Conservation (phyloP, 1,140 invertebrate species). For the Agraylea sexmaculata region DNA sequence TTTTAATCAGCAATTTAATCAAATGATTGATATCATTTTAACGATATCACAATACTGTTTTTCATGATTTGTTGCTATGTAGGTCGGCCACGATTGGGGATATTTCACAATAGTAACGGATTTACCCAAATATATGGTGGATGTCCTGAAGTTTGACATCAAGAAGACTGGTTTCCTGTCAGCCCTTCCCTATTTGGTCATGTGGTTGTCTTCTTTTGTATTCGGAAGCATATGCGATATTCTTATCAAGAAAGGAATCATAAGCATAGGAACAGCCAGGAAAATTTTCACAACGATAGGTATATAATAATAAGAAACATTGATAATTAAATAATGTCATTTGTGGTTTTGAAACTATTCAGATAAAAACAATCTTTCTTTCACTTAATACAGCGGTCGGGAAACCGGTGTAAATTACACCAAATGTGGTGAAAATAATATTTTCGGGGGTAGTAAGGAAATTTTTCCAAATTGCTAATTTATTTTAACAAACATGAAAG, state of each 20-base stretch:
- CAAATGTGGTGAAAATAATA: too few relatives aligned
- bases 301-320: constrained; percentile 34
- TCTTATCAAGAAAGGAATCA: constrained; percentile 44
- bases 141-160: constrained; percentile 75
- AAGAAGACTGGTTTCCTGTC: constrained; percentile 55
- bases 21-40: neutral
- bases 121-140: constrained; percentile 84
- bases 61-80: neutral
- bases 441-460: too few relatives aligned
- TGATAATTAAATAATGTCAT: too few relatives aligned
- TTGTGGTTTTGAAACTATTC: too few relatives aligned
- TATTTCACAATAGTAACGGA: constrained; percentile 90
- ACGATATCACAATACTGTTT: neutral
- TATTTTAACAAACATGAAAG: too few relatives aligned
- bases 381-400: too few relatives aligned
- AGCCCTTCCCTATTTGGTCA: constrained; percentile 56
- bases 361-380: too few relatives aligned
- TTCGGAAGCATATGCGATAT: constrained; percentile 57
- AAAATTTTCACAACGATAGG: constrained; percentile 64
- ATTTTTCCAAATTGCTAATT: too few relatives aligned
- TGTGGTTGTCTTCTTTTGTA: constrained; percentile 59
- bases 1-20: neutral
- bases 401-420: too few relatives aligned
- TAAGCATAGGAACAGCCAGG: constrained; percentile 48
- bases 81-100: constrained; percentile 82